phyloP scores from a whole-genome alignment of 2,113 vertebrate genomes.

The Neodon shergylaensis region DNA sequence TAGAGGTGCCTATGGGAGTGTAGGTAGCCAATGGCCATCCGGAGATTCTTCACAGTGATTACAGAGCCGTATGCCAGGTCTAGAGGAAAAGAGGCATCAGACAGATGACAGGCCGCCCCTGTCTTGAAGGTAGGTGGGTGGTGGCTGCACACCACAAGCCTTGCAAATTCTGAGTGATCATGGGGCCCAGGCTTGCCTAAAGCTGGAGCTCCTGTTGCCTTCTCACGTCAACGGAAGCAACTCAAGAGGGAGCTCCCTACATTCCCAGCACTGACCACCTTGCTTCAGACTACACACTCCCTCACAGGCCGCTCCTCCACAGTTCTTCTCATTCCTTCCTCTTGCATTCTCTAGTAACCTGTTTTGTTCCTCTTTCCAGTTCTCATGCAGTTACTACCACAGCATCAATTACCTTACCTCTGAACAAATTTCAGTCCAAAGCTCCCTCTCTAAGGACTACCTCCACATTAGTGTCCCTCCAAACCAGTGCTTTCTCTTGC shows the following conservation, averaged over 20 bases:
- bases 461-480: background rate
- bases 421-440: background rate
- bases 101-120: background rate
- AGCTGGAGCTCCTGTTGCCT: background rate
- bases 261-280: background rate
- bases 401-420: background rate
- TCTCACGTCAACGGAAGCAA: background rate
- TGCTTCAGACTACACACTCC: background rate
- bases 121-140: background rate
- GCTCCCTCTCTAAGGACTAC: background rate
- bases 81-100: constrained; percentile 69
- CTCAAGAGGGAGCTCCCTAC: background rate
- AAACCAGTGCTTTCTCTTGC: background rate
- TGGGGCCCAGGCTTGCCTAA: background rate
- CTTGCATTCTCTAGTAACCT: background rate
- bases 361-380: background rate
- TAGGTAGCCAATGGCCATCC: constrained; percentile 96
- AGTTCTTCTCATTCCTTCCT: background rate
- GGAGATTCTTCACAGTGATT: constrained; percentile 95
- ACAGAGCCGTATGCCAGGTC: constrained; percentile 96
- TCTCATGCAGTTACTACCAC: background rate
- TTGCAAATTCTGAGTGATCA: background rate
- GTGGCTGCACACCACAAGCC: background rate
- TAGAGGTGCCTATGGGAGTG: constrained; percentile 99
- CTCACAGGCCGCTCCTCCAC: background rate